Base-by-base conservation (phyloP, 1,140 invertebrate species). In the Latrodectus geometricus region DNA sequence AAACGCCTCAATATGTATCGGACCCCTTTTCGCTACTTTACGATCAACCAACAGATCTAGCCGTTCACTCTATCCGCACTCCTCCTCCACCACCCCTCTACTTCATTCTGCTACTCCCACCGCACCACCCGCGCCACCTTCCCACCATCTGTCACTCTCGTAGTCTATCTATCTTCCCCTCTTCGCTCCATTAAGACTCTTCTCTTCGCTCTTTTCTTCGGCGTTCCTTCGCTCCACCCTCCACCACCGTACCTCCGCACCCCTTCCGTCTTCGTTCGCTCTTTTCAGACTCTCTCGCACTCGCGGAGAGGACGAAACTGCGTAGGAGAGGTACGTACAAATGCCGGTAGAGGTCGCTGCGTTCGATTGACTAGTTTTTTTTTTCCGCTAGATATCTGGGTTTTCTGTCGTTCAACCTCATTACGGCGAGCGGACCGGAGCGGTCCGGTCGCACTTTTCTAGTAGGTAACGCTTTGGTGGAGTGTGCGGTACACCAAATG, bases 71-170 rank as follows among this genome's bases (percentile, higher is more conserved):
- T 21, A n/a, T 70, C n/a, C 11, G 21, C 21, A 17, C 20, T 21
- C 21, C 21, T 23, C 20, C 68, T 3, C 68, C 68, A 12, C 21
- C 17, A 12, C 20, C 72, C 49, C 20, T 17, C 49, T 7, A 4
- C 23, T 15, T 14, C 49, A 17, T 74, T 50, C 49, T 50, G 12
- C 49, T 48, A 17, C 49, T 50, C 35, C 49, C 15, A 49, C 12
- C 72, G 3, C 72, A 15, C 72, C 72, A 48, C 20, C 72, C 9
- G 12, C 20, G 8, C 23, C 8, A 14, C 23, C 49, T 14, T 70
- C 68, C 21, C 68, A 74, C 78, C 78, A 81, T 81, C 78, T 81
- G 78, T 81, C 78, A 81, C 78, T 81, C 78, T 81, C 78, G 50
- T 68, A 81, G 78, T 81, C 78, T 81, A 79, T 79, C 77, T 79